Percentiles rank a stretch among this genome's conserved stretches.
phyloP scores from a whole-genome alignment of 2,113 vertebrate genomes.

The Tylochromis polylepis region DNA sequence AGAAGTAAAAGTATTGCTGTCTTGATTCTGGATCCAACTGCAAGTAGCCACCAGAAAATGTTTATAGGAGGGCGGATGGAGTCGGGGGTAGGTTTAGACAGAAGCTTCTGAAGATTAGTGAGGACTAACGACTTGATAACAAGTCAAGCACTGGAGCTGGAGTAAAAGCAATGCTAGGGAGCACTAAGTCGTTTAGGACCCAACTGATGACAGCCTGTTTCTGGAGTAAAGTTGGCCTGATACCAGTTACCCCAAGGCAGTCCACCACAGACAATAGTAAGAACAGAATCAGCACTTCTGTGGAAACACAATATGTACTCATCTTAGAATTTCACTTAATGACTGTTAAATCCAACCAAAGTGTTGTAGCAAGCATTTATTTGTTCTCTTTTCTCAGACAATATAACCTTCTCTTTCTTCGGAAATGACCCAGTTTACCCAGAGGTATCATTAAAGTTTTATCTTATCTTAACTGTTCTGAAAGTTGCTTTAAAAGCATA shows the following conservation, averaged over 20 bases:
- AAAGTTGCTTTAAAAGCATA: conserved; percentile 27
- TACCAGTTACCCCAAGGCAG: background rate
- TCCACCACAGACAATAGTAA: background rate
- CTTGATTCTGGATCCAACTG: background rate
- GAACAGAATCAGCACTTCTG: background rate
- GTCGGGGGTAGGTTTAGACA: background rate
- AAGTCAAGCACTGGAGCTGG: conserved; percentile 1
- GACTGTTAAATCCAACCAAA: background rate
- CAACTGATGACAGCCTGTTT: background rate
- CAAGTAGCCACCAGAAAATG: background rate
- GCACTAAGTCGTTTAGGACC: background rate
- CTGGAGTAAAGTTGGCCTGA: background rate
- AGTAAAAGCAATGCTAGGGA: background rate
- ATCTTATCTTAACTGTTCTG: conserved; percentile 19
- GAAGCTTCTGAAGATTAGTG: conserved; percentile 35
- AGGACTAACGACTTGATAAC: conserved; percentile 41
- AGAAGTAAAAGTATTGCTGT: background rate
- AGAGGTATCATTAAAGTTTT: conserved; percentile 25
- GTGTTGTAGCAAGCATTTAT: background rate
- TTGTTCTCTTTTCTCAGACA: background rate
- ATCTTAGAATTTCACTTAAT: background rate
- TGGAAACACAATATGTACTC: background rate
- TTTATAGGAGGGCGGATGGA: conserved; percentile 33
- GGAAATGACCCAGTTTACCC: conserved; percentile 10
- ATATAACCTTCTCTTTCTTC: background rate